Evolutionary conservation across 2,888 invertebrate species (phyloP), one percentile per base, ranked within the genome.

Genomic region (Tenthredo amoena): DNA sequence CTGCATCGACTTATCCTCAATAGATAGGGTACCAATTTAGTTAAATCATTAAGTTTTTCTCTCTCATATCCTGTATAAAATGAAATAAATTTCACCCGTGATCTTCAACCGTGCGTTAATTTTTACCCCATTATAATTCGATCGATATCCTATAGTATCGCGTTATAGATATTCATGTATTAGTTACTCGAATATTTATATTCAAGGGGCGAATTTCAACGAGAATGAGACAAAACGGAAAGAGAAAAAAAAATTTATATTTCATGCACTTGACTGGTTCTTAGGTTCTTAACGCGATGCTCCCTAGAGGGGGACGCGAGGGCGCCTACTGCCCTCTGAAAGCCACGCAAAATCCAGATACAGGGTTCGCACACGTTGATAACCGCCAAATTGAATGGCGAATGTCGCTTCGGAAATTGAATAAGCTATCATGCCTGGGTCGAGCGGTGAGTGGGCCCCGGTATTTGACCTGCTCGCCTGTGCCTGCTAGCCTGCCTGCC

Each of bases 401-500:
- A 91, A 91, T 92, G 90, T 89, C 90, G 91, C 90, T 92, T 91
- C 92, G 92, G 92, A 92, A 92, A 92, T 92, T 92, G 92, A 92
- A 92, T 91, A 91, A 92, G 92, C 92, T 92, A 92, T 92, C 92
- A 90, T 90, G 91, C 84, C 88, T 87, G 88, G 88, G 87, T 88
- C 88, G 90, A 89, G 88, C 88, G 88, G 87, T 87, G 89, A 91
- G 89, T 87, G 87, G 89, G 89, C 88, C 87, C 89, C 88, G 90
- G 90, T 90, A 92, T 92, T 92, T 92, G 92, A 92, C 92, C 91
- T 89, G 91, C 91, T 91, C 89, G 91, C 88, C 91, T 89, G 90
- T 65, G 31, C 43, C 55, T 58, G 77, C 43, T 89, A 89, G 81
- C 37, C 82, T 26, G 43, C 43, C 55, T 85, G 77, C 43, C 62